Conservation (phyloP, 2,797 vertebrate species). For the Squalus acanthias region DNA sequence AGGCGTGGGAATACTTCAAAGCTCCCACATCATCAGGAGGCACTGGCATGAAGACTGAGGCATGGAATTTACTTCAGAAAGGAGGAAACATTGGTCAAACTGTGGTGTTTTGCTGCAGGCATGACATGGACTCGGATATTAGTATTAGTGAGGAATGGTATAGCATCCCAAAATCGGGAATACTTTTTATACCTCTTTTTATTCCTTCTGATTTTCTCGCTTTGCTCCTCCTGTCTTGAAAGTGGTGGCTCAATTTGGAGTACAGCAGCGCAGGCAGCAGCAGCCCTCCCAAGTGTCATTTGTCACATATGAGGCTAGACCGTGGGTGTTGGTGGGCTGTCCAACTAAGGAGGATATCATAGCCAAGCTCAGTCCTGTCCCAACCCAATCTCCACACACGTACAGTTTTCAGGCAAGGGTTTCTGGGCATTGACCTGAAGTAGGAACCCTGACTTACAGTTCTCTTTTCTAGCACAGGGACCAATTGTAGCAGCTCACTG, state of each 20-base stretch:
- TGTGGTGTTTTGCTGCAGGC: neutral
- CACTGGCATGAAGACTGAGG: conserved; percentile 3
- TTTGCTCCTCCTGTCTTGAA: neutral
- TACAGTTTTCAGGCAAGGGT: neutral
- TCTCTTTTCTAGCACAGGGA: neutral
- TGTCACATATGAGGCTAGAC: neutral
- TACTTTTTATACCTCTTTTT: neutral
- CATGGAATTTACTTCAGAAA: conserved; percentile 5
- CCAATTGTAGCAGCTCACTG: neutral
- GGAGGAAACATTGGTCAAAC: neutral
- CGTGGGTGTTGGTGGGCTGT: neutral
- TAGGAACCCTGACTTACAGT: neutral
- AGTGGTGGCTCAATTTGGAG: neutral
- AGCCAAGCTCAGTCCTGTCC: neutral
- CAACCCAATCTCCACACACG: neutral
- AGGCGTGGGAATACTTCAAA: conserved; percentile 24
- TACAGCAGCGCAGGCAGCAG: neutral
- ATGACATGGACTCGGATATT: neutral
- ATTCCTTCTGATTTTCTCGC: neutral
- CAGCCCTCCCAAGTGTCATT: neutral
- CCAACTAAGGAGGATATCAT: neutral
- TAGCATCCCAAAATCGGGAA: too few species aligned
- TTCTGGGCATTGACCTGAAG: neutral
- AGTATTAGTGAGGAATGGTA: too few species aligned
- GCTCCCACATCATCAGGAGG: conserved; percentile 25